A percentile compares a stretch with the other conserved stretches of the same genome.
Evolutionary conservation across 2,113 vertebrate species (phyloP).

Genomic region (Nycticorax nycticorax): DNA sequence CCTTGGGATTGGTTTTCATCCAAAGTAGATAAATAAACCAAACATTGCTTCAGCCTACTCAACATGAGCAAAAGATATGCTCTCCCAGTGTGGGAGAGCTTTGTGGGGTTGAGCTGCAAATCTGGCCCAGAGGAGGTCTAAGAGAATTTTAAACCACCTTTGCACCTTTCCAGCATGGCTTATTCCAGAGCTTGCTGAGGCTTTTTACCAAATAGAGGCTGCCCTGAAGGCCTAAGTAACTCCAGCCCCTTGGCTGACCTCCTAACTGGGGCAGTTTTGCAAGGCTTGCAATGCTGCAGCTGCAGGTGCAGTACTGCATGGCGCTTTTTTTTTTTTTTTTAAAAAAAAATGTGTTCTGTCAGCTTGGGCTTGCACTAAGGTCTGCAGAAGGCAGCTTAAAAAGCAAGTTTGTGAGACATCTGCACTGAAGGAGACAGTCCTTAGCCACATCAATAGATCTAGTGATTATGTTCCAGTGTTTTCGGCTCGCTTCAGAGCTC

Average conservation of each 20-base stretch:
- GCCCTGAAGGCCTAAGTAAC: background rate
- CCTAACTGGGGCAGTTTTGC: background rate
- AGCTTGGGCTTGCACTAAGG: background rate
- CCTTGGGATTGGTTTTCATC: conserved; percentile 26
- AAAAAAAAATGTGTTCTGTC: background rate
- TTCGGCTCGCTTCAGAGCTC: background rate
- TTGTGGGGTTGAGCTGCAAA: background rate
- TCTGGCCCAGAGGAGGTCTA: background rate
- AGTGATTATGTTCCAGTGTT: background rate
- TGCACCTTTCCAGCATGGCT: background rate
- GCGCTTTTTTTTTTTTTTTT: background rate
- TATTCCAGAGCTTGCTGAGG: background rate
- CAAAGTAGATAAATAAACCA: conserved; percentile 41
- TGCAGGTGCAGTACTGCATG: background rate
- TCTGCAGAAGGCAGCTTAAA: background rate
- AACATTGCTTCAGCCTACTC: background rate
- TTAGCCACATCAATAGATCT: background rate
- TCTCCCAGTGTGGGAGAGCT: background rate
- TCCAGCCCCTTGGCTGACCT: background rate
- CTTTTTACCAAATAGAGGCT: background rate
- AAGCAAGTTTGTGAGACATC: background rate
- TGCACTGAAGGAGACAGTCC: background rate
- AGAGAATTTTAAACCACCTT: background rate
- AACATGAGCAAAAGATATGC: fast-evolving
- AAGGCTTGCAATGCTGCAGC: background rate